Conservation (phyloP, 1,140 invertebrate species). For the Chlorops oryzae region DNA sequence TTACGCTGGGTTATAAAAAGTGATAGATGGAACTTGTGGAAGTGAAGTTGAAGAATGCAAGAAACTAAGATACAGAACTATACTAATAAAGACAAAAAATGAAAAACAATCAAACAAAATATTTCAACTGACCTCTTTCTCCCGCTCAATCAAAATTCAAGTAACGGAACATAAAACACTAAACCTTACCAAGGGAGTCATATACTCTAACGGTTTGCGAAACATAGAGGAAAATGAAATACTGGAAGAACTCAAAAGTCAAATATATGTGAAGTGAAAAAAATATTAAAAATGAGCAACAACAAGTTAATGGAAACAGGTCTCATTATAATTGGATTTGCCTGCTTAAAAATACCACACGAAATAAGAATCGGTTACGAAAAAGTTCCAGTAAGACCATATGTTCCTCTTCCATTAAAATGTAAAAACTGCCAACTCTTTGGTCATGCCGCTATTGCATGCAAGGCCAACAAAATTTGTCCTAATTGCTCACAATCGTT, state of each 20-base stretch:
- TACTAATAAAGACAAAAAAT: slow-evolving; percentile 12
- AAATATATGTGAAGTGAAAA: slow-evolving; percentile 12
- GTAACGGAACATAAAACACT: slow-evolving; percentile 8
- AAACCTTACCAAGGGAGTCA: slow-evolving; percentile 13
- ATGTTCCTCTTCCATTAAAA: slow-evolving; percentile 8
- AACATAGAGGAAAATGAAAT: slow-evolving; percentile 10
- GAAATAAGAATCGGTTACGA: slow-evolving; percentile 12
- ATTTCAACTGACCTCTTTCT: slow-evolving; percentile 5
- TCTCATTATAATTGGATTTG: slow-evolving; percentile 9
- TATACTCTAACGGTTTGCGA: slow-evolving; percentile 10
- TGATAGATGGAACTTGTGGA: too few relatives aligned
- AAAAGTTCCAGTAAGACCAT: slow-evolving; percentile 6
- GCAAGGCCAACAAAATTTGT: slow-evolving; percentile 6
- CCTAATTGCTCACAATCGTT: not conserved
- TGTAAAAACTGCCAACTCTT: slow-evolving; percentile 14
- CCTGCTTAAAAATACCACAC: not conserved
- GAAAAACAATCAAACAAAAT: slow-evolving; percentile 6
- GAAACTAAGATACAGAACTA: not conserved
- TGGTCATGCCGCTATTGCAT: slow-evolving; percentile 6
- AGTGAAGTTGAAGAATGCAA: not conserved
- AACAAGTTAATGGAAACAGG: slow-evolving; percentile 9
- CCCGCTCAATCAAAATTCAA: not conserved
- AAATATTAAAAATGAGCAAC: slow-evolving; percentile 14
- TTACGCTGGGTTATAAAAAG: too few relatives aligned
- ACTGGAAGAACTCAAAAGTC: slow-evolving; percentile 7